These are phyloP conservation scores for Andrena bucephala DNA, from an alignment of 2,888 invertebrate species.

Conservation along the genomic window DNA sequence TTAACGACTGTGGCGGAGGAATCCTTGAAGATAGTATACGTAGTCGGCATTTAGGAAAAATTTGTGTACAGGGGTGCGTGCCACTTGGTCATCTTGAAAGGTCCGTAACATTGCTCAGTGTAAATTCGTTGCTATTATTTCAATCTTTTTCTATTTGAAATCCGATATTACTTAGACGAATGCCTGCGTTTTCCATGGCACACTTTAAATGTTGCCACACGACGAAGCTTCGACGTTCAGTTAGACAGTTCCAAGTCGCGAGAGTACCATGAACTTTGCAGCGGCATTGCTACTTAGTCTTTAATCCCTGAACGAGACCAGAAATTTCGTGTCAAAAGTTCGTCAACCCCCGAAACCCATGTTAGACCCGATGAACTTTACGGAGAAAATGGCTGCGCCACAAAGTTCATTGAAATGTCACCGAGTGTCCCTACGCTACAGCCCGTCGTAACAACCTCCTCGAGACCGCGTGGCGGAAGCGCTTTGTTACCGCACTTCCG, in stretches of 20 bases:
- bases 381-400: slow-evolving; percentile 73
- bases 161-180: not conserved
- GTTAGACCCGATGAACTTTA: slow-evolving; percentile 73
- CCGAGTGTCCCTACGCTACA: slow-evolving; percentile 58
- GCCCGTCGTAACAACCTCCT: slow-evolving; percentile 69
- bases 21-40: too few species aligned
- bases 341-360: slow-evolving; percentile 68
- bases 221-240: not conserved
- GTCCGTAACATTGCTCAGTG: not conserved
- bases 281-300: slow-evolving; percentile 13
- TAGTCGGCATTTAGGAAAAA: too few species aligned
- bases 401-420: slow-evolving; percentile 82
- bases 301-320: slow-evolving; percentile 36
- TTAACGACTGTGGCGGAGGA: too few species aligned
- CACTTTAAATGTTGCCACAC: not conserved
- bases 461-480: slow-evolving; percentile 76
- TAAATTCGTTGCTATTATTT: too few species aligned
- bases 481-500: slow-evolving; percentile 79
- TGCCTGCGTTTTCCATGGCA: not conserved
- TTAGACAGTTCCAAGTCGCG: not conserved
- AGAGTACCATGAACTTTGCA: slow-evolving; percentile 1
- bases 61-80: too few species aligned
- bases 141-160: too few species aligned
- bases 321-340: slow-evolving; percentile 60
- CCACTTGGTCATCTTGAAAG: not conserved